Conservation (phyloP, 1,140 invertebrate genomes). For the Nixonia krombeini region DNA sequence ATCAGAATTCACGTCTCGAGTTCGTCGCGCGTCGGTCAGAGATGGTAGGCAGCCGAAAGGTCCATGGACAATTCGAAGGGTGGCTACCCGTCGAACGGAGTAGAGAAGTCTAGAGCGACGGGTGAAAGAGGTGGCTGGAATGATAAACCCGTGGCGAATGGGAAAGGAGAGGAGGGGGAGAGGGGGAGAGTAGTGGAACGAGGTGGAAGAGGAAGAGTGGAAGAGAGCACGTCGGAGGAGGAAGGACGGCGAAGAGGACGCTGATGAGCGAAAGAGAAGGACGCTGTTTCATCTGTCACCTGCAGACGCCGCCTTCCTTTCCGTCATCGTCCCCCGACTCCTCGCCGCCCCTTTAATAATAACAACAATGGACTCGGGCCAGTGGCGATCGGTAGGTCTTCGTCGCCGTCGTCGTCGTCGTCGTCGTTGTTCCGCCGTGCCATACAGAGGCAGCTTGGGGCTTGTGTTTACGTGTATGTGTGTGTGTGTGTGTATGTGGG, state of each 20-base stretch:
- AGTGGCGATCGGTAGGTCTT: slow-evolving; percentile 57
- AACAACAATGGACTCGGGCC: slow-evolving; percentile 69
- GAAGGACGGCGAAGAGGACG: slow-evolving; percentile 13
- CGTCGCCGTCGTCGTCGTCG: slow-evolving; percentile 33
- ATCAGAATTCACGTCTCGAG: neutral
- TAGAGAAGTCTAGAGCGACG: slow-evolving; percentile 21
- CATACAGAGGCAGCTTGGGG: slow-evolving; percentile 55
- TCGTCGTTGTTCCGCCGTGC: too few relatives aligned
- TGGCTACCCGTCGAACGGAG: slow-evolving; percentile 1
- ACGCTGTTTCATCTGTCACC: slow-evolving; percentile 70
- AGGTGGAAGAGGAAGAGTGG: slow-evolving; percentile 41
- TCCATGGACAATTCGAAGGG: too few relatives aligned
- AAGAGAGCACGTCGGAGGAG: slow-evolving; percentile 43
- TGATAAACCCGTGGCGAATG: slow-evolving; percentile 24
- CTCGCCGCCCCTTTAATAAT: slow-evolving; percentile 66
- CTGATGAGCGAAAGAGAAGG: slow-evolving; percentile 56
- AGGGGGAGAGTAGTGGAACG: slow-evolving; percentile 8
- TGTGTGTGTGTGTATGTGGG: slow-evolving; percentile 9
- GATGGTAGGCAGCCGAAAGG: slow-evolving; percentile 15
- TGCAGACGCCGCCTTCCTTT: slow-evolving; percentile 72
- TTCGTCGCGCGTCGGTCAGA: slow-evolving; percentile 10
- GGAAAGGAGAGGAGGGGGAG: slow-evolving; percentile 8
- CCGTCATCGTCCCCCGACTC: slow-evolving; percentile 67
- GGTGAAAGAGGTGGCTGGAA: slow-evolving; percentile 19
- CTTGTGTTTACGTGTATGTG: slow-evolving; percentile 3